These are phyloP conservation scores for Gobionotothen gibberifrons DNA, from an alignment of 2,797 vertebrate genomes.

Conservation along the genomic window DNA sequence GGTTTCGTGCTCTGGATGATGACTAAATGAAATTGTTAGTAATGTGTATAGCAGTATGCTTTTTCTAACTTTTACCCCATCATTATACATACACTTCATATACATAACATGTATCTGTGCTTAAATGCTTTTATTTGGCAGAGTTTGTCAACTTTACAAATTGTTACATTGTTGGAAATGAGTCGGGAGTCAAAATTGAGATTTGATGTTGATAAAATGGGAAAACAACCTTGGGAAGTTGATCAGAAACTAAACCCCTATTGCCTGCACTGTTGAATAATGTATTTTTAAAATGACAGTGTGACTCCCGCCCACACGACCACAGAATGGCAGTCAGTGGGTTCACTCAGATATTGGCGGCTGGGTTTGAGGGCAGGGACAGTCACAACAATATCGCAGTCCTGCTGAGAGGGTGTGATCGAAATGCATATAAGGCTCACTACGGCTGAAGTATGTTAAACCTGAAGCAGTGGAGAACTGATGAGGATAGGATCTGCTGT, in stretches of 20 bases:
- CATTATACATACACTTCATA: slow-evolving; percentile 1
- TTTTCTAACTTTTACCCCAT: background rate
- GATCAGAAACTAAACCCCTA: slow-evolving; percentile 12
- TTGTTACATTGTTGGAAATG: background rate
- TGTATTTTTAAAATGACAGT: slow-evolving; percentile 13
- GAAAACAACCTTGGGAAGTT: background rate
- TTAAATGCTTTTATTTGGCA: slow-evolving; percentile 7
- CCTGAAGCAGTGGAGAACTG: slow-evolving; percentile 13
- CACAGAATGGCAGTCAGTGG: slow-evolving; percentile 1
- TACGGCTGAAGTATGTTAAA: slow-evolving; percentile 17
- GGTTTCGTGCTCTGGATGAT: background rate
- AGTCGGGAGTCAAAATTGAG: background rate
- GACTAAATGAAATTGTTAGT: background rate
- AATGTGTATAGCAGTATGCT: slow-evolving; percentile 5
- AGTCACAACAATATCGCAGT: slow-evolving; percentile 13
- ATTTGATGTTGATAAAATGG: slow-evolving; percentile 18
- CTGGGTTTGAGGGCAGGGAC: slow-evolving; percentile 23
- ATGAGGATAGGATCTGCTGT: slow-evolving; percentile 14
- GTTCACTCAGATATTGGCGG: slow-evolving; percentile 16
- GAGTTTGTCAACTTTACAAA: background rate
- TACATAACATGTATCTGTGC: background rate
- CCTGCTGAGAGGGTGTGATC: background rate
- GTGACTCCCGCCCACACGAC: background rate
- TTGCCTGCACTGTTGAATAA: slow-evolving; percentile 4
- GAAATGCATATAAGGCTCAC: slow-evolving; percentile 12